Conservation (phyloP, 1,140 invertebrate genomes). For the Daktulosphaira vitifoliae region DNA sequence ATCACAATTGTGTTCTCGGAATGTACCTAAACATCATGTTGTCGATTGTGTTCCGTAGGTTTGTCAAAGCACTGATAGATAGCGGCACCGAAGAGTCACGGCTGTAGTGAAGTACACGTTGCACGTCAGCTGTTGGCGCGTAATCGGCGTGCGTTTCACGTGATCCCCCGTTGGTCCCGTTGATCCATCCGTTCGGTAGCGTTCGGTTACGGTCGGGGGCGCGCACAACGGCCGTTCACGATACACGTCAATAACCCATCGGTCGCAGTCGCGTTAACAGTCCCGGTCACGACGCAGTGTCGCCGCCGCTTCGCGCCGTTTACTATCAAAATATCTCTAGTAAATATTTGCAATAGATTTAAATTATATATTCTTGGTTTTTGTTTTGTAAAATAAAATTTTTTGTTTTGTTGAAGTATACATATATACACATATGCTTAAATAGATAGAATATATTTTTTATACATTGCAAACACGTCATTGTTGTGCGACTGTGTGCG, state of each 20-base stretch:
- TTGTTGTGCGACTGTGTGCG: background rate
- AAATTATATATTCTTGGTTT: too few species aligned
- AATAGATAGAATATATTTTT: too few species aligned
- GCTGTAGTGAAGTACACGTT: background rate
- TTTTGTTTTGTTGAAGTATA: too few species aligned
- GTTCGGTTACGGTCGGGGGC: slow-evolving; percentile 3
- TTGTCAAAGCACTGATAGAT: background rate
- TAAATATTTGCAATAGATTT: too few species aligned
- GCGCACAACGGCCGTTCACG: background rate
- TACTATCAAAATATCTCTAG: too few species aligned
- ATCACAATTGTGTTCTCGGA: too few species aligned
- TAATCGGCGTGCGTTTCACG: slow-evolving; percentile 32
- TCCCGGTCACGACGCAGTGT: background rate
- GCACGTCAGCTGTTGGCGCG: slow-evolving; percentile 25
- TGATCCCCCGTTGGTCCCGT: slow-evolving; percentile 3
- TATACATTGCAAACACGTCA: too few species aligned
- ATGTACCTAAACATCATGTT: too few species aligned
- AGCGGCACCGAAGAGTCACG: background rate
- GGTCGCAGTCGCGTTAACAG: slow-evolving; percentile 16
- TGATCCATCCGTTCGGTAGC: background rate
- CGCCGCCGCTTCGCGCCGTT: slow-evolving; percentile 1
- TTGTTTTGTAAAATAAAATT: too few species aligned
- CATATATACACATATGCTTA: too few species aligned
- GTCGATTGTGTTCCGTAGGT: too few species aligned
- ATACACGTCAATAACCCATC: slow-evolving; percentile 30